Conservation (phyloP, 1,140 invertebrate genomes). For the Batillaria attramentaria region DNA sequence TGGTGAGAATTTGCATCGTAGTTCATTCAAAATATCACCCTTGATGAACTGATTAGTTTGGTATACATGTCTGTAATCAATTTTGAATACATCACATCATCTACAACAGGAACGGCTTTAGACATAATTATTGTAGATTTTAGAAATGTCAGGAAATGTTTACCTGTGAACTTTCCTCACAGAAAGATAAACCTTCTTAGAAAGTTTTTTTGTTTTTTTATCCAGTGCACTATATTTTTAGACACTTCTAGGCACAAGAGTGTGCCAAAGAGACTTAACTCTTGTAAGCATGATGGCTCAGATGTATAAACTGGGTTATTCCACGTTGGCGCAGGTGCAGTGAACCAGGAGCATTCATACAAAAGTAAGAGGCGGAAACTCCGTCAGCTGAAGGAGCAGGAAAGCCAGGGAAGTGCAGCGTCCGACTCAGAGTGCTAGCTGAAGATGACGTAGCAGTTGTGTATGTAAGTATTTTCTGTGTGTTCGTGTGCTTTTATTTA, state of each 20-base stretch:
- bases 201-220: neutral
- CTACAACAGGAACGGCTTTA: neutral
- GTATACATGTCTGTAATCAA: neutral
- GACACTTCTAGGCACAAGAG: neutral
- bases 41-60: no score
- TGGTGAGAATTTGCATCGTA: constrained; percentile 48
- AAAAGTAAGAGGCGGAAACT: constrained; percentile 65
- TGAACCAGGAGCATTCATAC: constrained; percentile 60
- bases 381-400: constrained; percentile 41
- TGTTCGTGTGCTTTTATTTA: neutral
- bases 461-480: neutral
- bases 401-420: constrained; percentile 10
- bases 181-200: neutral
- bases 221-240: neutral
- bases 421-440: constrained; percentile 36
- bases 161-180: neutral
- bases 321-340: constrained; percentile 49
- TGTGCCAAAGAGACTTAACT: neutral
- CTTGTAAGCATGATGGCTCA: neutral
- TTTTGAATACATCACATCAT: neutral
- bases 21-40: no score
- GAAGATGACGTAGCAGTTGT: neutral
- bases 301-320: constrained; percentile 5
- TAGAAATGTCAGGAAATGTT: neutral
- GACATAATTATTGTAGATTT: neutral